These are phyloP conservation scores for Acanthochromis polyacanthus DNA, from an alignment of 2,113 vertebrate species.

Conservation along the genomic window DNA sequence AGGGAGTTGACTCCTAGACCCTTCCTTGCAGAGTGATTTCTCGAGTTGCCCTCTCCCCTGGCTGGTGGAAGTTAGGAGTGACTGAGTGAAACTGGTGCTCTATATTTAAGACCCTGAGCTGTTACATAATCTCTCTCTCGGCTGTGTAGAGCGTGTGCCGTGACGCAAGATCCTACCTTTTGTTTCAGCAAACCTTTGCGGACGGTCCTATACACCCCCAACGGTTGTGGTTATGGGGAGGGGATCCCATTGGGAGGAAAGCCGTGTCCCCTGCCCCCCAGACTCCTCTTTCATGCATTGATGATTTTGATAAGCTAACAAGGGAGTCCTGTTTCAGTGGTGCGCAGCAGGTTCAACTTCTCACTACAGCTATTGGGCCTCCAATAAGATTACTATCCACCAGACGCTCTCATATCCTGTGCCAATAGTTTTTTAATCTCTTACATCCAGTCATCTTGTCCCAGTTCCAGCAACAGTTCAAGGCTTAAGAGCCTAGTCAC, in stretches of 20 bases:
- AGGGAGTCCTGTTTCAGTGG: slow-evolving; percentile 34
- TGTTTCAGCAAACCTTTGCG: background rate
- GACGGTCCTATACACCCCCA: background rate
- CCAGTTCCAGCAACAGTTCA: background rate
- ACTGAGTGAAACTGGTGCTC: slow-evolving; percentile 25
- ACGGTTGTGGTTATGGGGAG: background rate
- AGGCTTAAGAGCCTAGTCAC: background rate
- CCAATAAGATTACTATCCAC: slow-evolving; percentile 23
- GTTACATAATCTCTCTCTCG: slow-evolving; percentile 64
- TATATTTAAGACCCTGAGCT: slow-evolving; percentile 56
- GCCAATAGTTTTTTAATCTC: slow-evolving; percentile 22
- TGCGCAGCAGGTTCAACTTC: background rate
- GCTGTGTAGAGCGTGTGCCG: slow-evolving; percentile 23
- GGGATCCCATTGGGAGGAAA: background rate
- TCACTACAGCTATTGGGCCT: background rate
- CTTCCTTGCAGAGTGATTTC: background rate
- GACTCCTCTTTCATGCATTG: slow-evolving; percentile 23
- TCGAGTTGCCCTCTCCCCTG: slow-evolving; percentile 19
- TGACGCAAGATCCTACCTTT: slow-evolving; percentile 32
- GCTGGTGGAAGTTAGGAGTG: slow-evolving; percentile 28
- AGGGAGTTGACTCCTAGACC: background rate
- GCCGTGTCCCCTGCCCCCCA: slow-evolving; percentile 8
- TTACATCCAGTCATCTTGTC: background rate
- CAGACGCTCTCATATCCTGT: slow-evolving; percentile 6
- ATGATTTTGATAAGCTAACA: slow-evolving; percentile 10